These are phyloP conservation scores for Xiphias gladius DNA, from an alignment of 2,113 vertebrate species.

Conservation along the genomic window DNA sequence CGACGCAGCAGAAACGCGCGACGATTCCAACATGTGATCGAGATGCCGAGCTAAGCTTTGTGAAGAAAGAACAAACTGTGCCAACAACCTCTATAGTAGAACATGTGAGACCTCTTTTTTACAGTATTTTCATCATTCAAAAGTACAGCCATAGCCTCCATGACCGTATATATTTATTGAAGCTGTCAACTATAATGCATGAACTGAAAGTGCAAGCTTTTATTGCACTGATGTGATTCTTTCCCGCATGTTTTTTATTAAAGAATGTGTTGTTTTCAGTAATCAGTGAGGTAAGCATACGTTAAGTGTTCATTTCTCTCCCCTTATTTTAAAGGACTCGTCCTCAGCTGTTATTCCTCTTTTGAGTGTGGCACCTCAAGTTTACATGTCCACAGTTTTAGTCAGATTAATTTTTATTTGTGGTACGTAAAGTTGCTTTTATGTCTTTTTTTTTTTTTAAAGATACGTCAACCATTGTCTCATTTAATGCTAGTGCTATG, in stretches of 20 bases:
- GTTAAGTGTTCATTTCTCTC: not conserved
- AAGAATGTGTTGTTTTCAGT: conserved; percentile 11
- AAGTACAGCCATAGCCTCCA: not conserved
- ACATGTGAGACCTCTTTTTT: conserved; percentile 25
- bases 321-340: not conserved
- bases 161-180: conserved; percentile 67
- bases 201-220: conserved; percentile 40
- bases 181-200: conserved; percentile 56
- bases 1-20: conserved; percentile 84
- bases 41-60: not conserved
- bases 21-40: conserved; percentile 85
- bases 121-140: conserved; percentile 11
- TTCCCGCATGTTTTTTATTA: conserved; percentile 27
- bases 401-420: not conserved
- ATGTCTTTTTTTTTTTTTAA: no score
- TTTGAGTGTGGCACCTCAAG: not conserved
- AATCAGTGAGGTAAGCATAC: not conserved
- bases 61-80: conserved; percentile 24
- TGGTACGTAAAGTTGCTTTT: conserved; percentile 33
- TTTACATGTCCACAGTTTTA: not conserved
- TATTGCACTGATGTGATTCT: conserved; percentile 13
- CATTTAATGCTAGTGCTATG: not conserved
- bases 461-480: not conserved
- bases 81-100: not conserved
- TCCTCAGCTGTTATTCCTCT: not conserved